Evolutionary conservation across 2,797 vertebrate species (phyloP).

Genomic region (Hippocampus kuda): DNA sequence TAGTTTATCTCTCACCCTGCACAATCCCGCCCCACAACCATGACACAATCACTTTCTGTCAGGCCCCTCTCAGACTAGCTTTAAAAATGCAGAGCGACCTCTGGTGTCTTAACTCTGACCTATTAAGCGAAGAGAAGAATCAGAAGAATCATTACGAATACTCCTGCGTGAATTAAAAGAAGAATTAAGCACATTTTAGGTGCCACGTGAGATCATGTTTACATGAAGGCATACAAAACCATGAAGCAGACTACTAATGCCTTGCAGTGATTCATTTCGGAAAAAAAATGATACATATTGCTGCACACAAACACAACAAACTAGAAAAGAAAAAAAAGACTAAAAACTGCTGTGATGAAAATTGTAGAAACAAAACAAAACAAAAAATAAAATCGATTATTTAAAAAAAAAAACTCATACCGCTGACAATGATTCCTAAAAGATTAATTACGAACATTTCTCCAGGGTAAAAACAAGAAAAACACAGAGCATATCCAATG

Average conservation of each 20-base stretch:
- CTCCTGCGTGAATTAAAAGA: not conserved
- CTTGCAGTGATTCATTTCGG: not conserved
- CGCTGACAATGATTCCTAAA: not conserved
- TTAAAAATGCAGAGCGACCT: slow-evolving; percentile 32
- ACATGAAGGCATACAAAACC: not conserved
- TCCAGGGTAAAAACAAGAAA: not conserved
- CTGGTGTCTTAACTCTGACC: slow-evolving; percentile 30
- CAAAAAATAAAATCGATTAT: not conserved
- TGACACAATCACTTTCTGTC: slow-evolving; percentile 53
- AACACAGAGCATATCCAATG: not conserved
- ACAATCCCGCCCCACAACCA: slow-evolving; percentile 32
- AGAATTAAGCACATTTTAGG: slow-evolving; percentile 29
- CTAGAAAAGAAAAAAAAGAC: not conserved
- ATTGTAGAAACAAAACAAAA: too few species aligned
- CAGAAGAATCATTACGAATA: not conserved
- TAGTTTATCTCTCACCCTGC: not conserved
- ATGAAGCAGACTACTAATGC: not conserved
- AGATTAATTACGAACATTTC: not conserved
- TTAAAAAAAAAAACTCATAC: not conserved
- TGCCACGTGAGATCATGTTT: not conserved
- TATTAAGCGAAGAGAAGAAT: slow-evolving; percentile 15
- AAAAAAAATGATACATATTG: not conserved
- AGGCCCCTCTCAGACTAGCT: slow-evolving; percentile 39
- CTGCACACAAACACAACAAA: not conserved
- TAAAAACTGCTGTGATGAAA: not conserved